phyloP scores from a whole-genome alignment of 2,113 vertebrate species.

The Petaurus breviceps region DNA sequence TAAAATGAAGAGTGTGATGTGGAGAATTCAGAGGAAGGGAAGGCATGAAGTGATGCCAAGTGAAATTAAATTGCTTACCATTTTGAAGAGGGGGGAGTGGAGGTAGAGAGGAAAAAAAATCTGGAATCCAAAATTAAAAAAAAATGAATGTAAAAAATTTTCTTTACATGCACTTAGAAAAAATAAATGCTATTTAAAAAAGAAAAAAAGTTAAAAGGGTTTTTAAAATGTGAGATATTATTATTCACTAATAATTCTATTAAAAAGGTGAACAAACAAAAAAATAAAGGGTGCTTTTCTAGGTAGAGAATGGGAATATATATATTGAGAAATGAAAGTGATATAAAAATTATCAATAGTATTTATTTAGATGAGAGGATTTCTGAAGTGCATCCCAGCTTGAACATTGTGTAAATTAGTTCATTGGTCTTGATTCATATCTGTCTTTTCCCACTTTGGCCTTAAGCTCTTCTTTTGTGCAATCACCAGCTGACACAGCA shows the following conservation, averaged over 20 bases:
- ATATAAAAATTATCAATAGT: neutral
- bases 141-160: neutral
- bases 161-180: neutral
- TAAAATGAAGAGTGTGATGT: neutral
- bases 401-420: neutral
- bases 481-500: conserved; percentile 23
- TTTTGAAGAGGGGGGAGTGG: neutral
- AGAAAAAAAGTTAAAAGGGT: neutral
- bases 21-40: neutral
- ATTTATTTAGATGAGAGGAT: neutral
- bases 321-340: neutral
- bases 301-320: neutral
- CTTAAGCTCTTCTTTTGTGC: conserved; percentile 41
- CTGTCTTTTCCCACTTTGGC: neutral
- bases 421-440: conserved; percentile 2
- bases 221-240: neutral
- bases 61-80: neutral
- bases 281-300: neutral
- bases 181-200: neutral
- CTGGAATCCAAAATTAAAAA: neutral
- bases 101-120: neutral
- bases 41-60: neutral
- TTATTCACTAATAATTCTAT: too few species aligned
- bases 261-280: neutral
- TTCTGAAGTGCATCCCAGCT: neutral